Evolutionary conservation across 2,797 vertebrate species (phyloP).

Genomic region (Falco novaeseelandiae): DNA sequence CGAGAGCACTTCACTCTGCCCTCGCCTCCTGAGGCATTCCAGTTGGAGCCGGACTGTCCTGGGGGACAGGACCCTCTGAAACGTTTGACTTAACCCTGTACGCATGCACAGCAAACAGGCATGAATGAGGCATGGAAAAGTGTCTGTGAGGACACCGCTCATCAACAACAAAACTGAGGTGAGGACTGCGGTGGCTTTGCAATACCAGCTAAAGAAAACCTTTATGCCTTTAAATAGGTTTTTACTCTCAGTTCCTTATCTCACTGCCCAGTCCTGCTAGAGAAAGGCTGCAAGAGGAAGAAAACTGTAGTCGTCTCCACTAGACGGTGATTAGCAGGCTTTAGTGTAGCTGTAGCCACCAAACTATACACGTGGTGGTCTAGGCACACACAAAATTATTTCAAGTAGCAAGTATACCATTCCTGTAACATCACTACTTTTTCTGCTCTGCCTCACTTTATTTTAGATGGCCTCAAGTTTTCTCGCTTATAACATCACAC

Average conservation of each 20-base stretch:
- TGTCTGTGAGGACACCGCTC: neutral
- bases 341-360: neutral
- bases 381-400: neutral
- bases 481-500: neutral
- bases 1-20: neutral
- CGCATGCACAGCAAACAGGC: neutral
- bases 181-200: neutral
- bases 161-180: too few species aligned
- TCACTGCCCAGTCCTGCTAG: neutral
- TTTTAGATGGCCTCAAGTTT: neutral
- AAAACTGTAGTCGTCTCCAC: neutral
- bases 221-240: rapidly evolving
- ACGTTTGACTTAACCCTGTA: neutral
- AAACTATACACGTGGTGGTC: rapidly evolving
- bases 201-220: neutral
- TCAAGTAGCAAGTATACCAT: rapidly evolving
- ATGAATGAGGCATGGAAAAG: neutral
- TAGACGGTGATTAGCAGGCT: neutral
- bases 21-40: neutral
- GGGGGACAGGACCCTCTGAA: neutral
- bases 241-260: neutral
- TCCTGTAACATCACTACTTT: neutral
- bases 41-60: neutral
- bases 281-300: neutral
- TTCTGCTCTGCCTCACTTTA: neutral